Evolutionary conservation across 2,888 invertebrate genomes (phyloP).

Genomic region (Nomada ferruginata): DNA sequence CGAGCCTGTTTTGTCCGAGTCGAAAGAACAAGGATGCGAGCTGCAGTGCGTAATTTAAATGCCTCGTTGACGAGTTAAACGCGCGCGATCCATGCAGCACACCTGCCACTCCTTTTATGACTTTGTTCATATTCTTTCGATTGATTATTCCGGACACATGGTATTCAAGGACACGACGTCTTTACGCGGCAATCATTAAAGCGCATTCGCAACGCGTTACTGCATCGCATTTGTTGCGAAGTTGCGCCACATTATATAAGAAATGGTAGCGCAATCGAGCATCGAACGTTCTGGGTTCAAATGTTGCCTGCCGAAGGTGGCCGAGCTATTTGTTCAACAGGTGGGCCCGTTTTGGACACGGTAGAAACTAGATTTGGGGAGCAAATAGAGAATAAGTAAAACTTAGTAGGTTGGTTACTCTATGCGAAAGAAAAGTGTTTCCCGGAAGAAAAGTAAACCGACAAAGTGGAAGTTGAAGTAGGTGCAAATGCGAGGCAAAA

Average conservation of each 20-base stretch:
- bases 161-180: constrained; percentile 54
- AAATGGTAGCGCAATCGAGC: constrained; percentile 7
- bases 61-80: constrained; percentile 21
- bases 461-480: no score
- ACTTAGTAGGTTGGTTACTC: no score
- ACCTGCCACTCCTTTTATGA: constrained; percentile 48
- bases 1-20: background rate
- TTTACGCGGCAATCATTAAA: constrained; percentile 39
- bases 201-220: constrained; percentile 42
- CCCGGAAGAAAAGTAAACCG: no score
- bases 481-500: no score
- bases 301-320: background rate
- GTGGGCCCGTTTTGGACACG: no score
- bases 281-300: constrained; percentile 14
- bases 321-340: no score
- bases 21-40: constrained; percentile 16
- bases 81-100: background rate
- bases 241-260: constrained; percentile 48
- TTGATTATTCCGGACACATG: constrained; percentile 59
- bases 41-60: constrained; percentile 26
- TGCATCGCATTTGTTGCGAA: constrained; percentile 15
- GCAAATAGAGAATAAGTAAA: no score
- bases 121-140: constrained; percentile 49
- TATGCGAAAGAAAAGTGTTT: no score
- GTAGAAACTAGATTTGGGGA: no score